A percentile compares a stretch with the other conserved stretches of the same genome.
phyloP scores from a whole-genome alignment of 2,888 invertebrate species.

The Parthenolecanium corni region DNA sequence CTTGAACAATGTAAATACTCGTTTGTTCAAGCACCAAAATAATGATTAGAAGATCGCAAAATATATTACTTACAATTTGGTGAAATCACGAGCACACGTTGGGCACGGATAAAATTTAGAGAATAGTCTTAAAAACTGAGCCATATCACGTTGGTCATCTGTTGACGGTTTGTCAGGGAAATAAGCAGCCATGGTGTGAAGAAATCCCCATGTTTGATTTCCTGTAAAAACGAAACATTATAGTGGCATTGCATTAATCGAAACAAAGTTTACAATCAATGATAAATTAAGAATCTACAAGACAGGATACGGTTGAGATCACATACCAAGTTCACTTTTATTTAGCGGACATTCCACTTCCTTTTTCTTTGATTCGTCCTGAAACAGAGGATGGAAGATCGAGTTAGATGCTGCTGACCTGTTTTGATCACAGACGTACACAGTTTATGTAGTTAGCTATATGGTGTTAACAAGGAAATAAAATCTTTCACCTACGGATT shows the following conservation, averaged over 20 bases:
- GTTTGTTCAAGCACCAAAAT: no score
- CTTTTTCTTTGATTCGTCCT: constrained; percentile 15
- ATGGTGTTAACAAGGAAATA: not conserved
- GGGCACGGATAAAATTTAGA: constrained; percentile 88
- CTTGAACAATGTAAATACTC: no score
- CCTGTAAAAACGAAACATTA: constrained; percentile 38
- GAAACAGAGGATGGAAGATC: not conserved
- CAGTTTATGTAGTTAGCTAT: not conserved
- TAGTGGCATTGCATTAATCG: not conserved
- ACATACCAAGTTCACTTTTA: constrained; percentile 57
- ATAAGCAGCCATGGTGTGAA: constrained; percentile 93
- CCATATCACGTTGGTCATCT: constrained; percentile 62
- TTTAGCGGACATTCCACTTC: constrained; percentile 61
- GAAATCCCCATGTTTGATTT: constrained; percentile 76
- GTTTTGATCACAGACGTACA: no score
- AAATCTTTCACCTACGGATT: constrained; percentile 8
- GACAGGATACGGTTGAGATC: no score
- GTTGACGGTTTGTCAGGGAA: constrained; percentile 72
- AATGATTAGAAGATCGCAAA: no score
- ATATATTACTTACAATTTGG: constrained; percentile 56
- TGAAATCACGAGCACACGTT: constrained; percentile 77
- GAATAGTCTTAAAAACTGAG: constrained; percentile 66
- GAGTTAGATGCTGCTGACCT: no score
- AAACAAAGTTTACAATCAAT: not conserved
- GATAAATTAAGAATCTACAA: not conserved